phyloP scores from a whole-genome alignment of 2,113 vertebrate species.

The Papio anubis region DNA sequence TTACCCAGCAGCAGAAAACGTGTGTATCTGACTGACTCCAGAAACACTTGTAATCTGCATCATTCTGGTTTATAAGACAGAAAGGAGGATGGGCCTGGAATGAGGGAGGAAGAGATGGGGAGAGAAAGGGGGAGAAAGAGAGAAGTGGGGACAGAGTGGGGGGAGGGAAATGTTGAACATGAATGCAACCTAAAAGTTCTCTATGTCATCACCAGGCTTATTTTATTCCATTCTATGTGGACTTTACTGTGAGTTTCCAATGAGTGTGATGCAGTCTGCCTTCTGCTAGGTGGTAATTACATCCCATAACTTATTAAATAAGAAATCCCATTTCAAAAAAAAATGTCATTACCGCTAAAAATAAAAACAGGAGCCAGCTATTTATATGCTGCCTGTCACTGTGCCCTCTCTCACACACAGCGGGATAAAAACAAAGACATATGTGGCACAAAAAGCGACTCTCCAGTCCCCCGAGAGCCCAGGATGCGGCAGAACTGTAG shows the following conservation, averaged over 20 bases:
- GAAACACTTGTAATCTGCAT: background rate
- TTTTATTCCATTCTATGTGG: background rate
- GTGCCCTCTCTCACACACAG: slow-evolving; percentile 56
- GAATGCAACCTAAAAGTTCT: background rate
- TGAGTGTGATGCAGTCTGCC: background rate
- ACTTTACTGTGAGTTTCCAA: background rate
- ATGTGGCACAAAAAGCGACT: slow-evolving; percentile 47
- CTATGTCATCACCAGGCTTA: background rate
- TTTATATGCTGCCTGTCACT: slow-evolving; percentile 68
- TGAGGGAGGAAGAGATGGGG: background rate
- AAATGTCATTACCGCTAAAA: slow-evolving; percentile 65
- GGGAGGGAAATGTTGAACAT: background rate
- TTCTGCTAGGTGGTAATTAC: slow-evolving; percentile 65
- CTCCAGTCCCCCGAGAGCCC: background rate
- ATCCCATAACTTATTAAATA: slow-evolving; percentile 68
- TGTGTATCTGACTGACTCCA: background rate
- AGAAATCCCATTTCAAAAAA: slow-evolving; percentile 66
- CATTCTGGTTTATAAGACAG: background rate
- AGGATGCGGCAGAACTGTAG: background rate
- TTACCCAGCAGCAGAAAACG: background rate
- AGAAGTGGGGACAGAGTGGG: background rate
- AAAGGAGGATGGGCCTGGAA: background rate
- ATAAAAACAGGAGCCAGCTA: slow-evolving; percentile 69
- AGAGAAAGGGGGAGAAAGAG: background rate
- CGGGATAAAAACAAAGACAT: slow-evolving; percentile 72